Percentiles rank a stretch among this genome's conserved stretches.
phyloP scores from a whole-genome alignment of 1,140 invertebrate genomes.

The Pygmarrhopalites habei region DNA sequence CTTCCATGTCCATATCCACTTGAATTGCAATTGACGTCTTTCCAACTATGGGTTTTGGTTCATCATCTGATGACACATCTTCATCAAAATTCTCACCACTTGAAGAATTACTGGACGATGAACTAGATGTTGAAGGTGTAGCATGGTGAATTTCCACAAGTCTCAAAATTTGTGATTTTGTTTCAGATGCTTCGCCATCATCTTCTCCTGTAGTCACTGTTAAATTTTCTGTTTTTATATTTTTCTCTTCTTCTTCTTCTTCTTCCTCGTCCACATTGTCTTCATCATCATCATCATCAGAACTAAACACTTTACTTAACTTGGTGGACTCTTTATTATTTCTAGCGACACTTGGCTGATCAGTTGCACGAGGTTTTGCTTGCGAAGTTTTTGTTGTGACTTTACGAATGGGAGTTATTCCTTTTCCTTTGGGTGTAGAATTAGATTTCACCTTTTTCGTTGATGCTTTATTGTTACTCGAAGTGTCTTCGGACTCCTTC shows the following conservation, averaged over 20 bases:
- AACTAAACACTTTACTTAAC: too few relatives aligned
- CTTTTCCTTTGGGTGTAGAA: too few relatives aligned
- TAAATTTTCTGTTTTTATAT: too few relatives aligned
- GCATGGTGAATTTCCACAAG: conserved; percentile 1
- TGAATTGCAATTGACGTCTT: conserved; percentile 42
- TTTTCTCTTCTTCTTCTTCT: conserved; percentile 6
- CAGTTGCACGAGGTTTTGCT: too few relatives aligned
- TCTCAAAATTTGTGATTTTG: neutral
- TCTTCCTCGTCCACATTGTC: neutral
- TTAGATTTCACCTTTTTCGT: neutral
- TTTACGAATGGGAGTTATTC: too few relatives aligned
- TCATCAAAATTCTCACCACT: conserved; percentile 13
- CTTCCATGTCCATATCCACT: conserved; percentile 47
- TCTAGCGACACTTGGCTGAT: too few relatives aligned
- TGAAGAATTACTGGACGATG: conserved; percentile 6
- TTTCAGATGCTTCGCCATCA: neutral
- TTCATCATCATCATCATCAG: too few relatives aligned
- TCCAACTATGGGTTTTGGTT: conserved; percentile 45
- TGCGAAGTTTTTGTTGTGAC: too few relatives aligned
- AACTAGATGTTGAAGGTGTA: neutral
- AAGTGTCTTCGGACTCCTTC: conserved; percentile 3
- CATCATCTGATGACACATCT: neutral
- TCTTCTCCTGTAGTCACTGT: too few relatives aligned
- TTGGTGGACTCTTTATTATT: too few relatives aligned
- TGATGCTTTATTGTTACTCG: conserved; percentile 3